phyloP scores from a whole-genome alignment of 2,888 invertebrate genomes.

The Cephus pulcher region DNA sequence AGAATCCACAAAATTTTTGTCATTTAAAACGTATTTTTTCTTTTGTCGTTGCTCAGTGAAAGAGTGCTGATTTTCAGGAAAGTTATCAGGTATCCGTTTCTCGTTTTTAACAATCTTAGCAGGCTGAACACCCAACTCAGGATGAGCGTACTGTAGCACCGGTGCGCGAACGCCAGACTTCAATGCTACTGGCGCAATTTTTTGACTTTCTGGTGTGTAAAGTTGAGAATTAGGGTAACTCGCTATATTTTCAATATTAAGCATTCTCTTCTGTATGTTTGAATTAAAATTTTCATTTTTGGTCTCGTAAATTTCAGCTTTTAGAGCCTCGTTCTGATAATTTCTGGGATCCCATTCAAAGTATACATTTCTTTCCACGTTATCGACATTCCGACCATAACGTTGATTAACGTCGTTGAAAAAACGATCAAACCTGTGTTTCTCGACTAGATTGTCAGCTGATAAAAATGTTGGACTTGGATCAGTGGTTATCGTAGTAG shows the following conservation, averaged over 20 bases:
- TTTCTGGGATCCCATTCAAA: slow-evolving; percentile 58
- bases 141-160: slow-evolving; percentile 83
- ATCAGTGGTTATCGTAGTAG: slow-evolving; percentile 74
- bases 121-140: slow-evolving; percentile 82
- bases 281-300: slow-evolving; percentile 63
- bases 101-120: slow-evolving; percentile 69
- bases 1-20: slow-evolving; percentile 56
- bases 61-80: slow-evolving; percentile 48
- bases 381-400: slow-evolving; percentile 52
- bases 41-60: slow-evolving; percentile 59
- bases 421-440: slow-evolving; percentile 53
- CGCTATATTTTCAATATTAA: slow-evolving; percentile 73
- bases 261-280: slow-evolving; percentile 78
- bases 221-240: slow-evolving; percentile 76
- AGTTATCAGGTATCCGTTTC: slow-evolving; percentile 51
- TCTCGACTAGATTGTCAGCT: slow-evolving; percentile 28
- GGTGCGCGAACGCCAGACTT: slow-evolving; percentile 80
- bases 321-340: slow-evolving; percentile 51
- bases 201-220: slow-evolving; percentile 74
- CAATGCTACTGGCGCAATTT: slow-evolving; percentile 71
- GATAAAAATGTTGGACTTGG: slow-evolving; percentile 59
- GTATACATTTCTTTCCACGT: slow-evolving; percentile 50
- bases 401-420: slow-evolving; percentile 59
- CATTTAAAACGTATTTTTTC: slow-evolving; percentile 60
- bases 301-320: slow-evolving; percentile 58